phyloP scores from a whole-genome alignment of 2,888 invertebrate genomes.

The Drosophila kuntzei region DNA sequence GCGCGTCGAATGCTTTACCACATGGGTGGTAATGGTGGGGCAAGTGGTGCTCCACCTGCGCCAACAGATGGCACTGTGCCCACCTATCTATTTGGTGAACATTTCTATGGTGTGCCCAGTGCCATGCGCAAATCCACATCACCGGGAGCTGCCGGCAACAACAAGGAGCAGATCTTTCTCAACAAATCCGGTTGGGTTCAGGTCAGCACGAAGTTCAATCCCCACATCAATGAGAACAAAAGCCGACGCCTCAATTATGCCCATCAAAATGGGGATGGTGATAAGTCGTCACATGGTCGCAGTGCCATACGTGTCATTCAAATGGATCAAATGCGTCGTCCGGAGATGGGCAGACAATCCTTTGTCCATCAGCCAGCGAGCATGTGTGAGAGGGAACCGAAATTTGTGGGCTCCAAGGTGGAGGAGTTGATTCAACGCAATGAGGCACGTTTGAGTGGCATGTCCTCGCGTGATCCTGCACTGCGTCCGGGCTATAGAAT shows the following conservation, averaged over 20 bases:
- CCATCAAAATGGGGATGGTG: slow-evolving; percentile 73
- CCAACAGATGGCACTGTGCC: slow-evolving; percentile 71
- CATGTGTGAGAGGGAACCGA: slow-evolving; percentile 66
- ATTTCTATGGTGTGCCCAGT: slow-evolving; percentile 58
- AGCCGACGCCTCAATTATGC: slow-evolving; percentile 75
- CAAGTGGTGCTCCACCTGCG: slow-evolving; percentile 14
- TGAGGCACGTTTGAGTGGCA: slow-evolving; percentile 76
- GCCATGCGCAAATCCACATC: slow-evolving; percentile 57
- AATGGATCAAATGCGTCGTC: slow-evolving; percentile 73
- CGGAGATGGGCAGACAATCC: slow-evolving; percentile 59
- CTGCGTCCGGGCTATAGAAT: slow-evolving; percentile 84
- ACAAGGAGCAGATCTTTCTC: slow-evolving; percentile 84
- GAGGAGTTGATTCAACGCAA: slow-evolving; percentile 85
- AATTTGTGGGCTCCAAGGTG: slow-evolving; percentile 83
- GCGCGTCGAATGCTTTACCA: slow-evolving; percentile 85
- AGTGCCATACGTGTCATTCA: slow-evolving; percentile 77
- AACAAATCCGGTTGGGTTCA: slow-evolving; percentile 86
- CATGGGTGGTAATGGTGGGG: slow-evolving; percentile 65
- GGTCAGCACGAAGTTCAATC: slow-evolving; percentile 84
- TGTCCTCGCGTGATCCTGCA: slow-evolving; percentile 65
- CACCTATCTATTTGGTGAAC: slow-evolving; percentile 85
- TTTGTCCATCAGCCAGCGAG: slow-evolving; percentile 68
- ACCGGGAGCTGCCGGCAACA: slow-evolving; percentile 59
- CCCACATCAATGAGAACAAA: slow-evolving; percentile 76
- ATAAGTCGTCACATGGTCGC: slow-evolving; percentile 46